phyloP scores from a whole-genome alignment of 2,888 invertebrate genomes.

The Lepetodrilus schrolli region DNA sequence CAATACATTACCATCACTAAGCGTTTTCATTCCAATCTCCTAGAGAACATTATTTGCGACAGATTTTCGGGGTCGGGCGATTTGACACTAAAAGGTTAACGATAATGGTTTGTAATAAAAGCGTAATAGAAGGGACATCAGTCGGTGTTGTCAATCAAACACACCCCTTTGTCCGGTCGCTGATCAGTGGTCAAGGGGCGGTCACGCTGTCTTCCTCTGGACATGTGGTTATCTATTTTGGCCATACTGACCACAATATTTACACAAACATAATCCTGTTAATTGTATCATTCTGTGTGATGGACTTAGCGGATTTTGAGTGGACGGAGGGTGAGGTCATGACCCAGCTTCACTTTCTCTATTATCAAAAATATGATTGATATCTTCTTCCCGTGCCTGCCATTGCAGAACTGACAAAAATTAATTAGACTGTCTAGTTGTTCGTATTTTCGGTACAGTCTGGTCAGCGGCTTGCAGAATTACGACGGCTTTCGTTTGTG shows the following conservation, averaged over 20 bases:
- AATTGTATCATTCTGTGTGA: neutral
- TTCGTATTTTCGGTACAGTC: constrained; percentile 1
- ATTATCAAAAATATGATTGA: constrained; percentile 23
- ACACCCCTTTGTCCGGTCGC: neutral
- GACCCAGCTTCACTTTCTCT: neutral
- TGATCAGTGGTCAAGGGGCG: neutral
- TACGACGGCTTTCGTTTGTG: neutral
- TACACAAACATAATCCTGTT: constrained; percentile 18
- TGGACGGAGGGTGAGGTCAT: neutral
- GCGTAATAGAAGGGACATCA: neutral
- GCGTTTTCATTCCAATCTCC: too few relatives aligned
- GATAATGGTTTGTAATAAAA: neutral
- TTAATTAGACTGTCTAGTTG: constrained; percentile 19
- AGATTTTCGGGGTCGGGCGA: neutral
- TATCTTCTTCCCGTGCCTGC: neutral
- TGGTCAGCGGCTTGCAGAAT: neutral
- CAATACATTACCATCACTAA: neutral
- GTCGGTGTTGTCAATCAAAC: neutral
- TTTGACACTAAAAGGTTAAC: neutral
- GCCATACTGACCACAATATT: constrained; percentile 9
- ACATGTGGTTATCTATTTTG: constrained; percentile 17
- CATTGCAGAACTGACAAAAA: constrained; percentile 6
- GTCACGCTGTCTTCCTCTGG: neutral
- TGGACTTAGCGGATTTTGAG: neutral
- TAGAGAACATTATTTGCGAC: neutral